Base-by-base conservation (phyloP, 1,140 invertebrate genomes). In the Glomeris maerens region DNA sequence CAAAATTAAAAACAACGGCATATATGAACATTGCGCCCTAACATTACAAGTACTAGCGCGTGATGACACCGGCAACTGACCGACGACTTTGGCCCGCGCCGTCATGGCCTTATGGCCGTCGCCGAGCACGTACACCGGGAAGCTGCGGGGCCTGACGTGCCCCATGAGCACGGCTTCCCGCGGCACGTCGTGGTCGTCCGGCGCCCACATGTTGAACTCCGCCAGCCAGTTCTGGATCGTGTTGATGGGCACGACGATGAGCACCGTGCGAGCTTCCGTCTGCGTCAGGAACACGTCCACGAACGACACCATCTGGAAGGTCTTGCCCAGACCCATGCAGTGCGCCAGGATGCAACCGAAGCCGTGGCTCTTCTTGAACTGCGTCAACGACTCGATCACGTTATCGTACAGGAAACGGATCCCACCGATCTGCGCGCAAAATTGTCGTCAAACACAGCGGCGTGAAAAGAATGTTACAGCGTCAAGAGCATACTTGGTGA, bases 241-340 rank as follows among this genome's bases (percentile, higher is more conserved):
- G 70, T 99, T 99, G 48, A 98, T 96, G 1, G 95, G 95, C 74
- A 98, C 95, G 56, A 99, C 96, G 61, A 91, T 90, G 5, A 98
- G 67, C 2, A 97, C 88, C 27, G 81, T 85, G 62, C 80, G 86
- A 3, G 84, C 83, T n/a, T 75, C 74, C 0, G 91, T 95, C 62
- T 88, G 80, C 45, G 90, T 73, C 56, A 98, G 74, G 70, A 98
- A 96, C 55, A 97, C 83, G 69, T 98, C 92, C 63, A 85, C 86
- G 70, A 98, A 98, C 56, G 86, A 87, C 26, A 96, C 84, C 40
- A 76, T 83, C 72, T 96, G 94, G 38, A 98, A 73, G 0, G 95
- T 98, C 72, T 99, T 99, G n/a, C 95, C 95, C 17, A 98, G 72
- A 1, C 95, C 95, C 95, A 99, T 98, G 21, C 91, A 95, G 71